Base-by-base conservation (phyloP, 2,888 invertebrate genomes). In the Lamellibrachia satsuma region DNA sequence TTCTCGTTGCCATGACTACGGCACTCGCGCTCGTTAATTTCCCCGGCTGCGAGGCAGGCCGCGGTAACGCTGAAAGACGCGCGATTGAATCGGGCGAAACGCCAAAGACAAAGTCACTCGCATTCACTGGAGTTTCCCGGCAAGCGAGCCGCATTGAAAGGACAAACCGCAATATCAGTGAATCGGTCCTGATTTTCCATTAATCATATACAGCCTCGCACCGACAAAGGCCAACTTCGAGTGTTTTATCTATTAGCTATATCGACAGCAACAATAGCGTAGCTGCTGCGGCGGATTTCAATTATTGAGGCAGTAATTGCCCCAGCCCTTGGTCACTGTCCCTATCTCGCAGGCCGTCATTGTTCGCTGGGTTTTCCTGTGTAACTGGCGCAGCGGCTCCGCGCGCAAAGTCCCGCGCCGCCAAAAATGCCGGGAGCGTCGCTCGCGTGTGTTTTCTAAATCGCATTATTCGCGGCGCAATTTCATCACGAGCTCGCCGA, bases 401-500 rank as follows among this genome's bases (percentile, higher is more conserved):
- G 6, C 22, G 75, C 75, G 75, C n/a, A 22, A 75, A 75, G 4
- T 22, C 75, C 75, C 22, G 75, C 75, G 75, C 22, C 75, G 75
- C 75, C 75, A n/a, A 22, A 75, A 75, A 3, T 75, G 75, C 22
- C 22, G 15, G 75, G 22, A 15, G n/a, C 57, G 75, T 22, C 75
- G 75, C 75, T 75, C 57, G 57, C 15, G 57, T 57, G 57, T 57
- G 57, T 57, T 8, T 57, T 75, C 75, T 15, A 75, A 75, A 75
- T 75, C 75, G 75, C 75, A 75, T 75, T 75, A 75, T 75, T 75
- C 75, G 75, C 15, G 4, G 75, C 22, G 75, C 75, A 22, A 75
- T 75, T 75, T 75, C 75, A 75, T 91, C 91, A 91, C 52, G 52
- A 91, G 91, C 52, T 11, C 52, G 55, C 60, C 52, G n/a, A 92